Conservation (phyloP, 2,888 invertebrate genomes). For the Hirtodrosophila trivittata region DNA sequence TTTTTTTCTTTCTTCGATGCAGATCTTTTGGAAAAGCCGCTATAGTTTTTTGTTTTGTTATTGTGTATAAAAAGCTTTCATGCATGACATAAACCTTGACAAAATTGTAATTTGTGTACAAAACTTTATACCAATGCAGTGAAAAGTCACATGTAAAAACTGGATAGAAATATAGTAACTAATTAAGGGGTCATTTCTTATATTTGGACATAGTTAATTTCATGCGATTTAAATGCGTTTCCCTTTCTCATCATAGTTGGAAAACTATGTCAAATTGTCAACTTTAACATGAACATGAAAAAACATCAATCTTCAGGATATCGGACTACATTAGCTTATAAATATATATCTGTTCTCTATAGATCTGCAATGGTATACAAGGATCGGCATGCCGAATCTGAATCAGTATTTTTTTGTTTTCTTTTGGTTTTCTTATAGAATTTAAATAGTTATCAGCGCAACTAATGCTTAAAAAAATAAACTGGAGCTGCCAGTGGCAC, state of each 20-base stretch:
- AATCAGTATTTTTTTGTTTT: slow-evolving; percentile 23
- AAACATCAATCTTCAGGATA: neutral
- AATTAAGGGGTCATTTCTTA: no score
- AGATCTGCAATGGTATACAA: slow-evolving; percentile 35
- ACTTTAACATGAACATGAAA: neutral
- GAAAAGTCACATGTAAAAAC: no score
- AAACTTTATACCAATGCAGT: slow-evolving; percentile 33
- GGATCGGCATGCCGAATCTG: slow-evolving; percentile 44
- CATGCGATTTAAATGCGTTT: no score
- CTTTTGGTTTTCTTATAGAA: slow-evolving; percentile 70
- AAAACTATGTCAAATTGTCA: no score
- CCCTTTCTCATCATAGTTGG: no score
- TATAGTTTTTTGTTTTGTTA: slow-evolving; percentile 17
- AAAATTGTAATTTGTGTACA: slow-evolving; percentile 60
- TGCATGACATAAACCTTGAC: slow-evolving; percentile 49
- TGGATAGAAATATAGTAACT: no score
- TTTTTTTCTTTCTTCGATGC: slow-evolving; percentile 74
- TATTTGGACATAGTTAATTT: no score
- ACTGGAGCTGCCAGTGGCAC: slow-evolving; percentile 55
- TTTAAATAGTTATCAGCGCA: slow-evolving; percentile 69
- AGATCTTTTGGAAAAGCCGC: slow-evolving; percentile 40
- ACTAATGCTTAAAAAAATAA: slow-evolving; percentile 80
- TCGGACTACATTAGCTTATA: neutral
- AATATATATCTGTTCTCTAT: neutral
- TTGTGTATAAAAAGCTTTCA: slow-evolving; percentile 67